Base-by-base conservation (phyloP, 2,888 invertebrate genomes). In the Ecliptopera silaceata region DNA sequence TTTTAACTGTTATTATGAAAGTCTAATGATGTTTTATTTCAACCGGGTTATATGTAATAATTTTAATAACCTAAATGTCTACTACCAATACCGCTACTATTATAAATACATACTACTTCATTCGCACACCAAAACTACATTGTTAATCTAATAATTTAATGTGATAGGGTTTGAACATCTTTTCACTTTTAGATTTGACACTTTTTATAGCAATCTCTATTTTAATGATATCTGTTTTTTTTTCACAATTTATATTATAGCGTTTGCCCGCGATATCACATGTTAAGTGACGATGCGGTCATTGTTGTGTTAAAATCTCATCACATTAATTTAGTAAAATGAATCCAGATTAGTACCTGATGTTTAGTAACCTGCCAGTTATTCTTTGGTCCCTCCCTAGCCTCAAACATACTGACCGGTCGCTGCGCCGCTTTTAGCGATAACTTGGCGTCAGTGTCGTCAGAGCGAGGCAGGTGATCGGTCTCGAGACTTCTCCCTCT, bases 371-470 rank as follows among this genome's bases (percentile, higher is more conserved):
- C 88, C 86, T 93, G 93, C 84, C 93, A 92, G 79, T 93, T 91
- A 87, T 88, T 88, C 81, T 86, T 91, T 67, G 92, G 90, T 60
- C 95, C 95, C 88, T 96, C 94, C 69, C 97, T 93, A 65, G 96
- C 93, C 85, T 97, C 97, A 86, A 95, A 97, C 97, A 97, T 97
- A 86, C 97, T 97, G 69, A 95, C 95, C 70, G 97, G 97, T 74
- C 97, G 92, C 81, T 95, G 95, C 60, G 86, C 86, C 56, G 74
- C 70, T 69, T 86, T 88, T 57, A 77, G 64, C 43, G 83, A 65
- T 15, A 84, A 78, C 74, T 89, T 91, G 48, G 87, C 74, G 54
- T 93, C 92, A 29, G 89, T 85, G 15, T 93, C 92, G 60, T 92
- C 92, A 22, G 84, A 72, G 83, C 62, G 86, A 77, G 69, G 64